A percentile compares a stretch with the other conserved stretches of the same genome.
These are phyloP conservation scores for Pantherophis alleghaniensis DNA, from an alignment of 2,797 vertebrate species.

Conservation along the genomic window DNA sequence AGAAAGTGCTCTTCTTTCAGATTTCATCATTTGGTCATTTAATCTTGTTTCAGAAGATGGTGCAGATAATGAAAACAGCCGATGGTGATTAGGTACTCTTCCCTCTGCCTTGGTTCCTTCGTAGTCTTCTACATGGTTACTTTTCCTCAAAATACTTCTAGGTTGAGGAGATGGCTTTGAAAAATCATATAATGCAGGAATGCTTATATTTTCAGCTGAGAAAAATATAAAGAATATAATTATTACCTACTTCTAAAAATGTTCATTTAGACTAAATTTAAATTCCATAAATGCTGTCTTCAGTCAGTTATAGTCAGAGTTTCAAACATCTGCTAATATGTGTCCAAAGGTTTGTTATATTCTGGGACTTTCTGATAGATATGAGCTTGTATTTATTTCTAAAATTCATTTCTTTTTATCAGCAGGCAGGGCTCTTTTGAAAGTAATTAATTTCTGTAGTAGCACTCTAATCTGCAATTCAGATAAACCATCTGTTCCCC, in stretches of 20 bases:
- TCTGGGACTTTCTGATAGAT: not conserved
- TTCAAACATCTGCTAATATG: not conserved
- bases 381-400: not conserved
- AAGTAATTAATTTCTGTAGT: not conserved
- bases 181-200: constrained; percentile 39
- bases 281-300: not conserved
- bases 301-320: not conserved
- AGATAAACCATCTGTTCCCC: not conserved
- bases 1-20: constrained; percentile 43
- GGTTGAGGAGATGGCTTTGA: constrained; percentile 76
- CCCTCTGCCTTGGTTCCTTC: constrained; percentile 36
- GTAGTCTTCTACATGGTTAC: constrained; percentile 54
- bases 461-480: not conserved
- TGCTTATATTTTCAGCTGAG: constrained; percentile 48
- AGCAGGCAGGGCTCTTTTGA: not conserved
- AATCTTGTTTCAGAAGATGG: constrained; percentile 58
- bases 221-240: constrained; percentile 24
- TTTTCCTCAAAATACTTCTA: constrained; percentile 65
- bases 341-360: not conserved
- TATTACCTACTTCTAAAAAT: not conserved
- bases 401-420: not conserved
- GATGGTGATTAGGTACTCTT: constrained; percentile 54
- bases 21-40: constrained; percentile 49
- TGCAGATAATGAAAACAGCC: constrained; percentile 60
- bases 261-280: not conserved